Percentiles rank a stretch among this genome's conserved stretches.
Evolutionary conservation across 2,888 invertebrate species (phyloP).

Genomic region (Volucella inflata): DNA sequence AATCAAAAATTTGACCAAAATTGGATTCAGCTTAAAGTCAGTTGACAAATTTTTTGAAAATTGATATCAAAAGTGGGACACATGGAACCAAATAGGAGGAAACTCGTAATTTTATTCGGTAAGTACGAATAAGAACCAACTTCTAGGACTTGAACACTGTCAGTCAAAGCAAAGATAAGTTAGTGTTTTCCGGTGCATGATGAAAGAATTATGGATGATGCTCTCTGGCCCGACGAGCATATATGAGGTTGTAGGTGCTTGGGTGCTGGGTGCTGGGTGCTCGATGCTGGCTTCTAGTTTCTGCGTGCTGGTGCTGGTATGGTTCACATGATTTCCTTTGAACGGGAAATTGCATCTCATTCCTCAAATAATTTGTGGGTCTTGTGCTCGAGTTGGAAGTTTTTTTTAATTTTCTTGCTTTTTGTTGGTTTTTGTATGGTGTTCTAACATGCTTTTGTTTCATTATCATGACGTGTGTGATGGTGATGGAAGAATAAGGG

Average conservation of each 20-base stretch:
- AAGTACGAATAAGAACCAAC: constrained; percentile 26
- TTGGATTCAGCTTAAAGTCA: background rate
- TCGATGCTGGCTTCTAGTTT: background rate
- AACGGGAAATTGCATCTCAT: constrained; percentile 71
- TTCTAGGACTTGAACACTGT: constrained; percentile 20
- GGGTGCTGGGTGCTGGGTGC: background rate
- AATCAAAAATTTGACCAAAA: background rate
- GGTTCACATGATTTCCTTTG: constrained; percentile 46
- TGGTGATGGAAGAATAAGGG: constrained; percentile 46
- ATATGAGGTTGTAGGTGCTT: background rate
- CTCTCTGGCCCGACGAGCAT: constrained; percentile 15
- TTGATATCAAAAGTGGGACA: constrained; percentile 41
- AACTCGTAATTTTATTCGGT: constrained; percentile 58
- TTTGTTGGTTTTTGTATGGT: constrained; percentile 14
- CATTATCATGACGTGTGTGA: constrained; percentile 41
- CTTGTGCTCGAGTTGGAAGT: constrained; percentile 33
- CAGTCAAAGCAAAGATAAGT: constrained; percentile 21
- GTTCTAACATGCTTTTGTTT: constrained; percentile 61
- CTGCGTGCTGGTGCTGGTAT: background rate
- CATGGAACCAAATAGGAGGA: constrained; percentile 40
- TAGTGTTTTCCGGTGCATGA: constrained; percentile 63
- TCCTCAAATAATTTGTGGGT: constrained; percentile 36
- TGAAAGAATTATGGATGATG: constrained; percentile 60
- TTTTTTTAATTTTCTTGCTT: constrained; percentile 8
- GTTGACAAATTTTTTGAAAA: constrained; percentile 13